These are phyloP conservation scores for Chloroceryle inda DNA, from an alignment of 2,797 vertebrate species.

Conservation along the genomic window DNA sequence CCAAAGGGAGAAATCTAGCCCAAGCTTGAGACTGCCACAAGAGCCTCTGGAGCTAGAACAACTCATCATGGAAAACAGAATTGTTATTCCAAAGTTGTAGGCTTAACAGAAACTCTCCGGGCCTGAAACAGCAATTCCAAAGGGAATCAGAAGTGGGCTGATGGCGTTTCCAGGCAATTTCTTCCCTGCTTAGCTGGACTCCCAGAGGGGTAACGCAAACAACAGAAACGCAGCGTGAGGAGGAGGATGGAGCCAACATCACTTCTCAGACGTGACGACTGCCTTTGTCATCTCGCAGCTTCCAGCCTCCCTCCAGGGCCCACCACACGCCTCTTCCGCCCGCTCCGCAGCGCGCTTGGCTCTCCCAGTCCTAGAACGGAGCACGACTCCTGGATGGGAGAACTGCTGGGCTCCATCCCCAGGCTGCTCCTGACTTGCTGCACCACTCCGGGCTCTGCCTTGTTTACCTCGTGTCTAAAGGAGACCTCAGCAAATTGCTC, in stretches of 20 bases:
- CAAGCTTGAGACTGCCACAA: background rate
- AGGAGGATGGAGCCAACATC: slow-evolving; percentile 26
- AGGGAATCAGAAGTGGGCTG: slow-evolving; percentile 56
- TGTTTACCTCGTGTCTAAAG: background rate
- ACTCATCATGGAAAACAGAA: background rate
- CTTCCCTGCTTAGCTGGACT: slow-evolving; percentile 33
- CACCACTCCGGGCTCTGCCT: background rate
- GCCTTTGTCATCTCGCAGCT: slow-evolving; percentile 15
- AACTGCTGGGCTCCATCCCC: background rate
- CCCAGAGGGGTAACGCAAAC: slow-evolving; percentile 15
- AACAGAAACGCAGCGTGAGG: background rate
- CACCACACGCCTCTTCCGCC: background rate
- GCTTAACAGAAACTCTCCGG: slow-evolving; percentile 34
- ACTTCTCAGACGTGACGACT: background rate
- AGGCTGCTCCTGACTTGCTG: background rate
- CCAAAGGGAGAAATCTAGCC: background rate
- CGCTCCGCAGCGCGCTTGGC: background rate
- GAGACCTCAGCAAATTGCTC: slow-evolving; percentile 28
- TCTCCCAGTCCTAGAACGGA: background rate
- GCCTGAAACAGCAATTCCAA: slow-evolving; percentile 23
- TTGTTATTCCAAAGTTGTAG: slow-evolving; percentile 34
- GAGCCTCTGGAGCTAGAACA: background rate
- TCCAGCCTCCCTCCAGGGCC: slow-evolving; percentile 14
- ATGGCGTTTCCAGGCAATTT: slow-evolving; percentile 63
- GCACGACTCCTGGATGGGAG: background rate